Conservation (phyloP, 2,888 invertebrate genomes). For the Tanytarsus gracilentus region DNA sequence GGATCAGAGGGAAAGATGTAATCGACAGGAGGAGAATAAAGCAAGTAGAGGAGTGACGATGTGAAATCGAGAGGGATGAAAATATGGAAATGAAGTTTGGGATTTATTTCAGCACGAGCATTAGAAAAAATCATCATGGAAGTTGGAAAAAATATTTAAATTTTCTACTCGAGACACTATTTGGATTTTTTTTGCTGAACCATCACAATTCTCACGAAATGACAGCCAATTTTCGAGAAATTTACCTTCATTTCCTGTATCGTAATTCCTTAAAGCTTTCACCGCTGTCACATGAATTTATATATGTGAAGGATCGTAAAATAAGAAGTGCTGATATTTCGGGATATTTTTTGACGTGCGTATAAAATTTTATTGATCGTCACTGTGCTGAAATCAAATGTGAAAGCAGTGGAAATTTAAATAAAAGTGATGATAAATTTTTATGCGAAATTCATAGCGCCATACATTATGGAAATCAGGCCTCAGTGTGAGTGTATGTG, state of each 20-base stretch:
- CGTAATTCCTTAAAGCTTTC: not conserved
- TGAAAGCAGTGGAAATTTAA: not conserved
- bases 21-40: no score
- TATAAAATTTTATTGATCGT: not conserved
- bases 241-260: conserved; percentile 19
- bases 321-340: not conserved
- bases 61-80: not conserved
- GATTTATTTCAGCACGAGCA: conserved; percentile 3
- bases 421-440: not conserved
- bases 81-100: conserved; percentile 17
- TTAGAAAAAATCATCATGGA: no score
- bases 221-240: conserved; percentile 20
- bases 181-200: conserved; percentile 17
- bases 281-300: not conserved
- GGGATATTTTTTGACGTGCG: not conserved
- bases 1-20: conserved; percentile 15
- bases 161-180: no score
- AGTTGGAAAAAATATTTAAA: no score
- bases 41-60: no score
- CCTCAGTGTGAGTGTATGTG: not conserved
- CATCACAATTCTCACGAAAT: conserved; percentile 5
- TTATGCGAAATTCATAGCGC: not conserved
- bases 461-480: not conserved
- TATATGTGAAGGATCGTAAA: not conserved
- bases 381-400: not conserved